Evolutionary conservation across 2,113 vertebrate genomes (phyloP).

Genomic region (Struthio camelus): DNA sequence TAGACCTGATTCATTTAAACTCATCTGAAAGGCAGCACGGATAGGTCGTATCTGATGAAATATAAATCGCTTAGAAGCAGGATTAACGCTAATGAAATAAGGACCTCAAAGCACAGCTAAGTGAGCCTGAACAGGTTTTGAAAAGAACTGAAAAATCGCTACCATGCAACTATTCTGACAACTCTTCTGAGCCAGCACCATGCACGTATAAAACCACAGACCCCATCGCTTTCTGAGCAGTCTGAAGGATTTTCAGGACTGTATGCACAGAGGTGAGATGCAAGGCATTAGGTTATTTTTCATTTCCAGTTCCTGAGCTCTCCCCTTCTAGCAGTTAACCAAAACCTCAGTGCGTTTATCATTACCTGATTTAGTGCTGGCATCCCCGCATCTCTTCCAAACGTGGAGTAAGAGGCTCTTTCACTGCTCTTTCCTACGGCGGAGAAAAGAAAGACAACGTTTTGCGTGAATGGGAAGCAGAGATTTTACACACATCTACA

Average conservation of each 20-base stretch:
- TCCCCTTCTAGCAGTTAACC: background rate
- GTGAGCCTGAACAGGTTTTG: background rate
- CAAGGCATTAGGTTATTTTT: background rate
- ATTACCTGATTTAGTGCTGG: slow-evolving; percentile 78
- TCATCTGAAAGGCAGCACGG: background rate
- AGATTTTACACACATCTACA: fast-evolving
- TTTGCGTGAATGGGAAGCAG: background rate
- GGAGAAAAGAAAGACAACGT: background rate
- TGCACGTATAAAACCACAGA: fast-evolving
- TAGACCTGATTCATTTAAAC: background rate
- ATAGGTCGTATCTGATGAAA: background rate
- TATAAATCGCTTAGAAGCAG: background rate
- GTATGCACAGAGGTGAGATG: fast-evolving
- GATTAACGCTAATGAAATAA: background rate
- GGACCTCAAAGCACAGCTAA: background rate
- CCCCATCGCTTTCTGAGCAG: background rate
- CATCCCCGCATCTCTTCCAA: slow-evolving; percentile 84
- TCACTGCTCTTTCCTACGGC: slow-evolving; percentile 87
- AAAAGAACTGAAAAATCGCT: background rate
- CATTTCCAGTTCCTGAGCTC: background rate
- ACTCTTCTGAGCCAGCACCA: background rate
- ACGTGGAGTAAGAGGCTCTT: slow-evolving; percentile 84
- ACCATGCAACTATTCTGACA: background rate
- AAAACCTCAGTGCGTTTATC: background rate
- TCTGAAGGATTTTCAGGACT: background rate